These are phyloP conservation scores for Thalassophryne amazonica DNA, from an alignment of 2,797 vertebrate species.

Conservation along the genomic window DNA sequence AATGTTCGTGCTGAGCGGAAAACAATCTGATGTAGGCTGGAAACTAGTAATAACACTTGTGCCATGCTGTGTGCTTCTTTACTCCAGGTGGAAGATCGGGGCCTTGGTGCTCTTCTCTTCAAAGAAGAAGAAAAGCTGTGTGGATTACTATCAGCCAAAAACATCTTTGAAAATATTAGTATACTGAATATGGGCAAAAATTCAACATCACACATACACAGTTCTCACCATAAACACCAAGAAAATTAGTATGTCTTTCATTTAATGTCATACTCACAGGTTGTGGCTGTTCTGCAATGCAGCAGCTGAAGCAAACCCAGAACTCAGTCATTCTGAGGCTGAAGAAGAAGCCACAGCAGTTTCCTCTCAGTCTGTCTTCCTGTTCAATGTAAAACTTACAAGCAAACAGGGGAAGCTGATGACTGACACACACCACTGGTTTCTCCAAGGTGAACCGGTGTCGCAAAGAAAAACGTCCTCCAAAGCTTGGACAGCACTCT, in stretches of 20 bases:
- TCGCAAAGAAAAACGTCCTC: slow-evolving; percentile 26
- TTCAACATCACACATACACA: too few species aligned
- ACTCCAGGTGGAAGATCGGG: too few species aligned
- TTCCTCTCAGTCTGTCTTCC: slow-evolving; percentile 71
- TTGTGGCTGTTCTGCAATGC: slow-evolving; percentile 88
- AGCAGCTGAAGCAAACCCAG: slow-evolving; percentile 93
- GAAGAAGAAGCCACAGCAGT: slow-evolving; percentile 60
- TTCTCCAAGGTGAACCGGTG: slow-evolving; percentile 23
- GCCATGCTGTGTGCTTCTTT: too few species aligned
- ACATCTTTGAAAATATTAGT: too few species aligned
- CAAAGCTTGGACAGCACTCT: slow-evolving; percentile 14
- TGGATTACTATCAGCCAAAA: too few species aligned
- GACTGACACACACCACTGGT: slow-evolving; percentile 37
- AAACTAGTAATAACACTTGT: too few species aligned
- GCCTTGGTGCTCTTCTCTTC: too few species aligned
- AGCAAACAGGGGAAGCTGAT: slow-evolving; percentile 60
- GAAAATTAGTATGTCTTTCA: background rate
- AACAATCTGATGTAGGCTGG: too few species aligned
- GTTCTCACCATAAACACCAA: background rate
- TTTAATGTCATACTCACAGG: slow-evolving; percentile 76
- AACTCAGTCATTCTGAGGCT: slow-evolving; percentile 87
- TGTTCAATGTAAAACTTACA: slow-evolving; percentile 59
- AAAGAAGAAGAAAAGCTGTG: too few species aligned
- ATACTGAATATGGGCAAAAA: too few species aligned
- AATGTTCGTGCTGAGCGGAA: too few species aligned